Evolutionary conservation across 2,888 invertebrate species (phyloP), one percentile per base, ranked within the genome.

Genomic region (Muscina levida): DNA sequence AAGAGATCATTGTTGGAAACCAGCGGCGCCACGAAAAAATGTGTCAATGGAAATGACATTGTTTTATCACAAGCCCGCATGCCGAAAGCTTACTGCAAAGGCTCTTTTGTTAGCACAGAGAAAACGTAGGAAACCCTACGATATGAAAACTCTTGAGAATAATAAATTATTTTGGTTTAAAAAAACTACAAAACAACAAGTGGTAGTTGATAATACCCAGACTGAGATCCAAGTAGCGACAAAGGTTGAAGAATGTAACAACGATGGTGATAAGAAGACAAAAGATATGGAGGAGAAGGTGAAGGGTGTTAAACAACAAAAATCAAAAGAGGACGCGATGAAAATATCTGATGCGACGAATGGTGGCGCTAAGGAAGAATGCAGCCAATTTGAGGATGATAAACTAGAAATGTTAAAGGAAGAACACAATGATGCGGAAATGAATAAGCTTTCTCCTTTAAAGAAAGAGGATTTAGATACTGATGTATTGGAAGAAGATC

Each of bases 1-100:
- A 91, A 93, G 96, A 85, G 96, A 97, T 91, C 96, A 96, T 91
- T 95, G 95, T 89, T 97, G 96, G 96, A 96, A 96, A 91, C 96
- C 96, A 91, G 92, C 94, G 83, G 92, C 93, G 84, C 96, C 96
- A 77, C 93, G 94, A 86, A 93, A 93, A 84, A 93, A 94, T 89
- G 92, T 94, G 84, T 94, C 95, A 88, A 94, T 93, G 88, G 94
- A 95, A 91, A 92, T 95, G 91, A 93, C 93, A 87, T 93, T 96
- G 88, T 94, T 87, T 82, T 90, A 88, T 83, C 87, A 87, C 81
- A 88, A 88, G 62, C 87, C 88, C 53, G 86, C 87, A 83, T 83
- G 85, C 67, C 83, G 83, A 77, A 84, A 85, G 74, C 84, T 90
- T 15, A 86, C 85, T 56, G 77, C 76, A 70, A 77, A 82, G 76